Evolutionary conservation across 2,888 invertebrate species (phyloP).

Genomic region (Calameuta pallipes): DNA sequence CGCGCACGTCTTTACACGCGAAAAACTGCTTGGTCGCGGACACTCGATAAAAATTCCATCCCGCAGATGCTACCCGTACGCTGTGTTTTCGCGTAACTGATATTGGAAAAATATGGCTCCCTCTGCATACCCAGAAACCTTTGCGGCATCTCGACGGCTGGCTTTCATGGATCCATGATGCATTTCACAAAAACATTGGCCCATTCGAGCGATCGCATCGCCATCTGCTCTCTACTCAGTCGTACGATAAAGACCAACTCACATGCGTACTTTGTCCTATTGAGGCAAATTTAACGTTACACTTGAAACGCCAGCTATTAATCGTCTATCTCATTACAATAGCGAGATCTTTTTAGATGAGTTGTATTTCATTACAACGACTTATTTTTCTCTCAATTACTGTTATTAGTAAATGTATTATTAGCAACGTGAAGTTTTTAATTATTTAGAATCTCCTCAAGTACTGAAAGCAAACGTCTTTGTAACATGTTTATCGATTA

Average conservation of each 20-base stretch:
- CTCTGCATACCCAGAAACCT: constrained; percentile 71
- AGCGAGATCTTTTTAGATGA: constrained; percentile 1
- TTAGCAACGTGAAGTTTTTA: not conserved
- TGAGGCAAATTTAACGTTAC: constrained; percentile 9
- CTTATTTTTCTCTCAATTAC: not conserved
- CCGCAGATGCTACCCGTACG: constrained; percentile 53
- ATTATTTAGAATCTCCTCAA: not conserved
- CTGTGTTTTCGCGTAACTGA: constrained; percentile 67
- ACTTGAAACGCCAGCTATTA: constrained; percentile 27
- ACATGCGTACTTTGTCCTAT: not conserved
- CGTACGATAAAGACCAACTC: constrained; percentile 7
- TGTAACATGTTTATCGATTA: not conserved
- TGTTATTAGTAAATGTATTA: not conserved
- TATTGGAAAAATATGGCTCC: constrained; percentile 72
- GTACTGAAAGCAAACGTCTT: not conserved
- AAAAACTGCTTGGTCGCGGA: constrained; percentile 28
- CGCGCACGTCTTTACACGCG: constrained; percentile 25
- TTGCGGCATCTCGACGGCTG: constrained; percentile 62
- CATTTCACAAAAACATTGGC: constrained; percentile 37
- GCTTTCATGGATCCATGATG: constrained; percentile 47
- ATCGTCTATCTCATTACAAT: constrained; percentile 20
- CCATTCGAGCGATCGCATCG: constrained; percentile 9
- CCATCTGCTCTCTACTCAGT: constrained; percentile 17
- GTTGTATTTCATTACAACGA: constrained; percentile 15
- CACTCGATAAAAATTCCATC: constrained; percentile 42